Percentiles rank a stretch among this genome's conserved stretches.
Evolutionary conservation across 2,888 invertebrate species (phyloP).

Genomic region (Diploptera punctata): DNA sequence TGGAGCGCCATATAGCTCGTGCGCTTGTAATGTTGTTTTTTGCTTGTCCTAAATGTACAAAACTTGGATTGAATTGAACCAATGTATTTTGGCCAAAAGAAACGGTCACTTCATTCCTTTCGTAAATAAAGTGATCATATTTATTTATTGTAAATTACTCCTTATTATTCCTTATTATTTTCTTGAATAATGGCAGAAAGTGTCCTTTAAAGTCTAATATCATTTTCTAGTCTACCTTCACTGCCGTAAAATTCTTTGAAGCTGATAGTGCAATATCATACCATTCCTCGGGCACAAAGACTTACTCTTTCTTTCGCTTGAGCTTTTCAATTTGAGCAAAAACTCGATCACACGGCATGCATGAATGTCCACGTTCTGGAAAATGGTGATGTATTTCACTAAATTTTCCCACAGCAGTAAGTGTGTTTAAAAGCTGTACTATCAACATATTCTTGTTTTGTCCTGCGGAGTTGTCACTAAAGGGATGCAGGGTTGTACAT

Average conservation of each 20-base stretch:
- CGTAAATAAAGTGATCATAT: too few relatives aligned
- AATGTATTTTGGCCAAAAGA: too few relatives aligned
- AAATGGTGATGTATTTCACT: not conserved
- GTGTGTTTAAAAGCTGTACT: not conserved
- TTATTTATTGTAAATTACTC: too few relatives aligned
- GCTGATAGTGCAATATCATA: not conserved
- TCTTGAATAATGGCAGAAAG: not conserved
- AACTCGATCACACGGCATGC: constrained; percentile 6
- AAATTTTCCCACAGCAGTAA: not conserved
- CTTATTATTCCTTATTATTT: not conserved
- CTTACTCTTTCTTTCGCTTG: not conserved
- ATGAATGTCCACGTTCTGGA: constrained; percentile 13
- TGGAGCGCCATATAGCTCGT: too few relatives aligned
- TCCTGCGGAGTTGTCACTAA: too few relatives aligned
- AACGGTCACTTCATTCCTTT: too few relatives aligned
- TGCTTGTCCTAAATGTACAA: too few relatives aligned
- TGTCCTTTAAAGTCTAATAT: not conserved
- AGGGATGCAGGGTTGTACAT: too few relatives aligned
- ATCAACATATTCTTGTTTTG: not conserved
- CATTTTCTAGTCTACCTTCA: not conserved
- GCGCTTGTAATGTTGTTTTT: too few relatives aligned
- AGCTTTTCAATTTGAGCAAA: constrained; percentile 9
- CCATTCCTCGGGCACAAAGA: constrained; percentile 1
- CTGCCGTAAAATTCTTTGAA: not conserved
- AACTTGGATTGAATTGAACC: too few relatives aligned